Percentiles rank a stretch among this genome's conserved stretches.
Conservation (phyloP, 2,113 vertebrate species). For the Phalacrocorax pelagicus region DNA sequence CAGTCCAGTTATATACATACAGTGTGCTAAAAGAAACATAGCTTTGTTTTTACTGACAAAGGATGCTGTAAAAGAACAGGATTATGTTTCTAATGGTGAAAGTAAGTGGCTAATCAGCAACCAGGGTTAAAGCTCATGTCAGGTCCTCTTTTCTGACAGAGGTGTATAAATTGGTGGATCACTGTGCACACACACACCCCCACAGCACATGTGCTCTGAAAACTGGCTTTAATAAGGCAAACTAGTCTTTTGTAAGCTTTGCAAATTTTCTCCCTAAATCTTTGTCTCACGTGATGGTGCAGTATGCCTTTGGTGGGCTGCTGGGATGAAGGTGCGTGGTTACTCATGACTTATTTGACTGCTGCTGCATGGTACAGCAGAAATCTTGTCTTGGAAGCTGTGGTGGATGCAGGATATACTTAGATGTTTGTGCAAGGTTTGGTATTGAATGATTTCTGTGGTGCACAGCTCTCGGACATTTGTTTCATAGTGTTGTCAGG, state of each 20-base stretch:
- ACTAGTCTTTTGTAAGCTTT: not conserved
- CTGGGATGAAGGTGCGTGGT: rapidly evolving
- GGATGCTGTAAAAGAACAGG: not conserved
- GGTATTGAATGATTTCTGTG: not conserved
- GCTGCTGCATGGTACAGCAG: not conserved
- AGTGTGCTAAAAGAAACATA: not conserved
- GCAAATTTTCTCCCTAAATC: not conserved
- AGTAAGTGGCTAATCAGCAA: not conserved
- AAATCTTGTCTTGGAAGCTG: not conserved
- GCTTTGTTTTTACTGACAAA: not conserved
- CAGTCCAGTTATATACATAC: not conserved
- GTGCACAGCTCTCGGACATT: not conserved
- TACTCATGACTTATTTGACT: not conserved
- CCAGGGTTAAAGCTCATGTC: not conserved
- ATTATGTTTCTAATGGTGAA: not conserved
- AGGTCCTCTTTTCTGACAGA: not conserved
- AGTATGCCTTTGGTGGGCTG: not conserved
- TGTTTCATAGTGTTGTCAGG: not conserved
- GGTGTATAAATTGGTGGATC: not conserved
- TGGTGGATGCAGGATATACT: not conserved
- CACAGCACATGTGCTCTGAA: rapidly evolving
- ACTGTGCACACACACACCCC: not conserved
- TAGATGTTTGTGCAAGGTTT: not conserved
- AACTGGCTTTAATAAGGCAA: not conserved
- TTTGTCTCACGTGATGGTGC: not conserved